Conservation (phyloP, 2,888 invertebrate genomes). For the Cheilosia scutellata region DNA sequence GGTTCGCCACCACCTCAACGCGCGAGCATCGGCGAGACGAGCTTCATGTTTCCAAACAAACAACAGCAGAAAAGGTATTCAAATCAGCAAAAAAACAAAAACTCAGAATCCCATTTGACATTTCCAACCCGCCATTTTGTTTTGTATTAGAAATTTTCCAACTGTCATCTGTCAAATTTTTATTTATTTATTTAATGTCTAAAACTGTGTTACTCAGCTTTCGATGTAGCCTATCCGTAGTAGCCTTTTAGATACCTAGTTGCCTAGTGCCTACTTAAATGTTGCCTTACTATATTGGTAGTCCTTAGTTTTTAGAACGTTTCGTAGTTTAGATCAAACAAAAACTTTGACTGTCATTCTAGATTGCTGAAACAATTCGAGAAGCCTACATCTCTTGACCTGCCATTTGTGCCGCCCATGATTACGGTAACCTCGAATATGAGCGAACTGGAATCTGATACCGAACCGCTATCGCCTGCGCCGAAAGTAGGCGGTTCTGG, state of each 20-base stretch:
- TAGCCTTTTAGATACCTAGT: conserved; percentile 17
- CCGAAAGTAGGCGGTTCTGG: conserved; percentile 85
- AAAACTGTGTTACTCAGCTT: conserved; percentile 58
- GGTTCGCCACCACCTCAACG: conserved; percentile 86
- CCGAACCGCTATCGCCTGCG: conserved; percentile 88
- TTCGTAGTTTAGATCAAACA: conserved; percentile 59
- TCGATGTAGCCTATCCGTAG: conserved; percentile 47
- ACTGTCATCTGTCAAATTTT: conserved; percentile 34
- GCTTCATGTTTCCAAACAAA: conserved; percentile 83
- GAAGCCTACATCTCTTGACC: conserved; percentile 87
- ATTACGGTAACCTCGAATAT: conserved; percentile 91
- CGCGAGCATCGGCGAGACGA: conserved; percentile 82
- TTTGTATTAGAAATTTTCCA: conserved; percentile 50
- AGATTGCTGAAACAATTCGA: conserved; percentile 87
- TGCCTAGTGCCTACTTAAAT: conserved; percentile 48
- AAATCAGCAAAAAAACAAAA: conserved; percentile 29
- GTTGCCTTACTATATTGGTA: conserved; percentile 41
- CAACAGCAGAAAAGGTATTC: conserved; percentile 84
- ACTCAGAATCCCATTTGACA: conserved; percentile 64
- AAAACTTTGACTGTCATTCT: conserved; percentile 76
- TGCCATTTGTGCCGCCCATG: conserved; percentile 88
- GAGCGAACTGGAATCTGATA: conserved; percentile 90
- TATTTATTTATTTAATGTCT: conserved; percentile 39
- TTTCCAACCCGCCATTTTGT: conserved; percentile 52
- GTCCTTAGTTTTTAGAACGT: conserved; percentile 19